These are phyloP conservation scores for Halesus radiatus DNA, from an alignment of 1,140 invertebrate genomes.

Conservation along the genomic window DNA sequence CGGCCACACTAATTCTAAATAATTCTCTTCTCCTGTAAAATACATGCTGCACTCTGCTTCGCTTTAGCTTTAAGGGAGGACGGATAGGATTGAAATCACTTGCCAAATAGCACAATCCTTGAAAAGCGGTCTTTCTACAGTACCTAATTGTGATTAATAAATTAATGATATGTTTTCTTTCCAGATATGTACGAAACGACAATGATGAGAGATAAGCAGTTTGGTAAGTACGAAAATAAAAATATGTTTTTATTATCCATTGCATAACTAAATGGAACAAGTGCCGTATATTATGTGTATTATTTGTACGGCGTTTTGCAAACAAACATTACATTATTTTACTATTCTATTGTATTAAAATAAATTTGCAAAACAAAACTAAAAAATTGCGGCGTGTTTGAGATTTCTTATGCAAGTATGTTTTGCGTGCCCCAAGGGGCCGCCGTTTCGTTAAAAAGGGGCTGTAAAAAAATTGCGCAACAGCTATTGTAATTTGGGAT, in stretches of 20 bases:
- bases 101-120: too few species aligned
- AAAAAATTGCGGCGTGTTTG: background rate
- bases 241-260: background rate
- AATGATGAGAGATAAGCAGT: slow-evolving; percentile 54
- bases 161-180: slow-evolving; percentile 30
- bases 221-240: slow-evolving; percentile 37
- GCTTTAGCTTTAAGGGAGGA: too few species aligned
- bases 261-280: too few species aligned
- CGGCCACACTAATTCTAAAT: too few species aligned
- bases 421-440: background rate
- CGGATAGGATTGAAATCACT: too few species aligned
- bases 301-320: background rate
- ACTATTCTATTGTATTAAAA: background rate
- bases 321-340: slow-evolving; percentile 5
- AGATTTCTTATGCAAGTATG: background rate
- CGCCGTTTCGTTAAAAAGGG: background rate
- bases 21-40: too few species aligned
- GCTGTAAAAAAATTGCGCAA: slow-evolving; percentile 26
- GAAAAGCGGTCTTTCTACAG: too few species aligned
- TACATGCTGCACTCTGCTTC: too few species aligned
- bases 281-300: too few species aligned
- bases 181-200: slow-evolving; percentile 53
- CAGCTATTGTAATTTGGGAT: slow-evolving; percentile 1
- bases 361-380: slow-evolving; percentile 5
- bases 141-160: too few species aligned